Evolutionary conservation across 2,888 invertebrate genomes (phyloP), one percentile per base, ranked within the genome.

Genomic region (Spodoptera exigua): DNA sequence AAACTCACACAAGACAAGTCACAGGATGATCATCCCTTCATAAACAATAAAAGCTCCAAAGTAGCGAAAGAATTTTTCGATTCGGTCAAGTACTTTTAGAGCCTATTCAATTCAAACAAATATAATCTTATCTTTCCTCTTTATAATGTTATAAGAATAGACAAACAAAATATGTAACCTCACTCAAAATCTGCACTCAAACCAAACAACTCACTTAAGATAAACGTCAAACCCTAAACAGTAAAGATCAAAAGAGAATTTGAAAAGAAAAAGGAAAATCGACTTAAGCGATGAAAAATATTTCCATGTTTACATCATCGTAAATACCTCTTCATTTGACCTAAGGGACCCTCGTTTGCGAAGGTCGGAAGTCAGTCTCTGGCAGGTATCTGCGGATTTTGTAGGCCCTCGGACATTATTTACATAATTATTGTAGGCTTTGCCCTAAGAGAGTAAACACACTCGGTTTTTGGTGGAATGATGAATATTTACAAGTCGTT

Each of bases 371-470:
- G 69, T 54, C 34, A 46, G 43, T 37, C 44, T 56, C 61, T 56
- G 18, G 44, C 66, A 75, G 75, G 73, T 70, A 67, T 66, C 66
- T 52, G 44, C 39, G 57, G 55, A 56, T 59, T 27, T 27, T 59
- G 52, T 62, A 53, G 43, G 12, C 47, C 55, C 43, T 55, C 60
- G 57, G 59, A 70, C 61, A 66, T 70, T 72, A 74, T 75, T 74
- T 72, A 69, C 74, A 74, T 74, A 74, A 74, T 74, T 74, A 74
- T 68, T 58, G 71, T 39, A 61, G 51, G 10, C 34, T n/a, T 17
- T n/a, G 34, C 21, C 44, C 40, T 58, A 39, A 62, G 16, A 52
- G 39, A 3, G 2, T 0, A 5, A 17, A 17, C 17, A 40, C 27
- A 52, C 12, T 43, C 16, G 11, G 1, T 17, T 44, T 55, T 43